A percentile compares a stretch with the other conserved stretches of the same genome.
Evolutionary conservation across 1,140 invertebrate species (phyloP).

Genomic region (Phenacoccus solenopsis): DNA sequence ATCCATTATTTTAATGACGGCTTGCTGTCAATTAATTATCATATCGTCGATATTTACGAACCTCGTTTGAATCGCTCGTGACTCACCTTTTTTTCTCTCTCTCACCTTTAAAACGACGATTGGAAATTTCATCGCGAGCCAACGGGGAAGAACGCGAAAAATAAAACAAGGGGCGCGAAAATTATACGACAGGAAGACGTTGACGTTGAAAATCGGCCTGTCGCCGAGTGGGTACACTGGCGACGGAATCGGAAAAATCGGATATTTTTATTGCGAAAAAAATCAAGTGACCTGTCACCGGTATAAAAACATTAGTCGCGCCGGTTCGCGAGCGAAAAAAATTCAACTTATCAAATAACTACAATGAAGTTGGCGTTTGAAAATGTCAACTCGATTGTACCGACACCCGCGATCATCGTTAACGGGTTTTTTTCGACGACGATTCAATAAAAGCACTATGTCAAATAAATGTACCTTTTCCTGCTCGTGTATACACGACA

Average conservation of each 20-base stretch:
- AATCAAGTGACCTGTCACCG: conserved; percentile 15
- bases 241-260: not conserved
- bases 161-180: not conserved
- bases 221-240: not conserved
- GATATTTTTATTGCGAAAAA: conserved; percentile 14
- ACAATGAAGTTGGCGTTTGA: conserved; percentile 10
- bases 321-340: not conserved
- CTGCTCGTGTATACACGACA: not conserved
- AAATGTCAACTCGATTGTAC: not conserved
- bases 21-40: conserved; percentile 15
- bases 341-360: conserved; percentile 9
- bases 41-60: conserved; percentile 7
- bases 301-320: conserved; percentile 3
- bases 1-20: conserved; percentile 13
- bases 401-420: not conserved
- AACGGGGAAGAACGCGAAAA: not conserved
- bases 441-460: conserved; percentile 18
- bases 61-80: not conserved
- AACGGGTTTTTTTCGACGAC: not conserved
- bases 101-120: not conserved
- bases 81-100: conserved; percentile 7
- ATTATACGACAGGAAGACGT: conserved; percentile 1
- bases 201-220: not conserved
- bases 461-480: conserved; percentile 16
- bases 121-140: no score